These are phyloP conservation scores for Acanthis flammea DNA, from an alignment of 2,797 vertebrate genomes.

Conservation along the genomic window DNA sequence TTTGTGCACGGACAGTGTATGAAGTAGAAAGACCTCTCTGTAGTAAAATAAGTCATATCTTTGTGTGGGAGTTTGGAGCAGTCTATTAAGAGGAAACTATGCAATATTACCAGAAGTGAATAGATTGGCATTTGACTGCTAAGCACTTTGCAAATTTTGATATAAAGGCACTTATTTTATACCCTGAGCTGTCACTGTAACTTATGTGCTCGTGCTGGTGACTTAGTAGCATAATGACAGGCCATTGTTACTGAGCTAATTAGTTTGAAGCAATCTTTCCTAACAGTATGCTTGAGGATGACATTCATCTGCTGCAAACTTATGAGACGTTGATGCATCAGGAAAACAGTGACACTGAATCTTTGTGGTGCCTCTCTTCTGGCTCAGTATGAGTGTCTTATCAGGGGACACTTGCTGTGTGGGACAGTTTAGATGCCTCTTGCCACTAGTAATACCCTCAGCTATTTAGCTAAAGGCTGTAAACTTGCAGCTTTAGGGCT, in stretches of 20 bases:
- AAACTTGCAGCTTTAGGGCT: neutral
- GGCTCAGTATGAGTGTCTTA: neutral
- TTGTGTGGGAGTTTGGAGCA: conserved; percentile 38
- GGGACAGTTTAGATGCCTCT: neutral
- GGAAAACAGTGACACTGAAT: neutral
- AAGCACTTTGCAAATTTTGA: conserved; percentile 46
- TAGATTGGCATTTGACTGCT: conserved; percentile 65
- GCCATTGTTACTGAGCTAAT: conserved; percentile 64
- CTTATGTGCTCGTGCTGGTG: conserved; percentile 49
- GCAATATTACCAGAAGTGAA: conserved; percentile 43
- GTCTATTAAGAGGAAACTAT: conserved; percentile 48
- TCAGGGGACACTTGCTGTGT: neutral
- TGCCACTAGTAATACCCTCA: neutral
- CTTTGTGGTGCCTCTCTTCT: neutral
- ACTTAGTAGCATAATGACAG: conserved; percentile 61
- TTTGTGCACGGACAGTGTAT: neutral
- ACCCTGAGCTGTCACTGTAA: conserved; percentile 60
- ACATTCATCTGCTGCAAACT: conserved; percentile 23
- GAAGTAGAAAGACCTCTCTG: conserved; percentile 35
- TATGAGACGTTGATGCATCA: neutral
- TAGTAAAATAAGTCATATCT: conserved; percentile 46
- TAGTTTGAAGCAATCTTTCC: conserved; percentile 60
- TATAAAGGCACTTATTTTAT: conserved; percentile 64
- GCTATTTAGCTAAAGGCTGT: neutral
- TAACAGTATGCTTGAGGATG: conserved; percentile 36